These are phyloP conservation scores for Homarus americanus DNA, from an alignment of 1,140 invertebrate genomes.

Conservation along the genomic window DNA sequence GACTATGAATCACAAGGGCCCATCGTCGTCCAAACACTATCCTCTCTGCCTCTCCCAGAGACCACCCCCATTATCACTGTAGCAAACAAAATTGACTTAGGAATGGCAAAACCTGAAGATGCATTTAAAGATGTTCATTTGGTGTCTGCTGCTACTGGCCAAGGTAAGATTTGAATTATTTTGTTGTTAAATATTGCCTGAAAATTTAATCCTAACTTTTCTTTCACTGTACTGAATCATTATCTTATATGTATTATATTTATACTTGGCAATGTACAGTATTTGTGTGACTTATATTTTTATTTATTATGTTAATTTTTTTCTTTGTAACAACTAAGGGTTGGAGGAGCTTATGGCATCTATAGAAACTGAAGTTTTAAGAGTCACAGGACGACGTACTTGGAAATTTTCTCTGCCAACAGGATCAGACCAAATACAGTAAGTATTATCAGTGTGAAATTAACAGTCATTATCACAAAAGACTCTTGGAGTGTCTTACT, in stretches of 20 bases:
- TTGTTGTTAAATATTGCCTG: not conserved
- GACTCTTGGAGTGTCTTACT: too few species aligned
- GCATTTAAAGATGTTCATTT: conserved; percentile 76
- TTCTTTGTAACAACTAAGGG: conserved; percentile 23
- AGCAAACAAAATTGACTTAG: conserved; percentile 88
- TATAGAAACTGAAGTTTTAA: conserved; percentile 29
- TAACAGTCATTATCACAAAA: too few species aligned
- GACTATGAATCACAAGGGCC: conserved; percentile 85
- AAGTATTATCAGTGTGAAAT: not conserved
- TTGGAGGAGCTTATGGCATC: conserved; percentile 25
- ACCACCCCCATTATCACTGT: conserved; percentile 85
- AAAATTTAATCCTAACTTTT: too few species aligned
- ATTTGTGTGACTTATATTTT: not conserved
- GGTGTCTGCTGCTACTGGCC: conserved; percentile 50
- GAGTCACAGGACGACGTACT: conserved; percentile 35
- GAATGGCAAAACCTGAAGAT: conserved; percentile 68
- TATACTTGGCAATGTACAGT: not conserved
- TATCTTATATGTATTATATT: not conserved
- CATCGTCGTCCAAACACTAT: conserved; percentile 86
- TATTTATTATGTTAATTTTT: not conserved
- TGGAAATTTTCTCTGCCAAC: conserved; percentile 60
- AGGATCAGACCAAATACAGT: conserved; percentile 55
- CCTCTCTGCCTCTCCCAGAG: conserved; percentile 81
- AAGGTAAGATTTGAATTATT: conserved; percentile 39
- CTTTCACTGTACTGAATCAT: too few species aligned